phyloP scores from a whole-genome alignment of 2,888 invertebrate species.

The Ligdia adustata region DNA sequence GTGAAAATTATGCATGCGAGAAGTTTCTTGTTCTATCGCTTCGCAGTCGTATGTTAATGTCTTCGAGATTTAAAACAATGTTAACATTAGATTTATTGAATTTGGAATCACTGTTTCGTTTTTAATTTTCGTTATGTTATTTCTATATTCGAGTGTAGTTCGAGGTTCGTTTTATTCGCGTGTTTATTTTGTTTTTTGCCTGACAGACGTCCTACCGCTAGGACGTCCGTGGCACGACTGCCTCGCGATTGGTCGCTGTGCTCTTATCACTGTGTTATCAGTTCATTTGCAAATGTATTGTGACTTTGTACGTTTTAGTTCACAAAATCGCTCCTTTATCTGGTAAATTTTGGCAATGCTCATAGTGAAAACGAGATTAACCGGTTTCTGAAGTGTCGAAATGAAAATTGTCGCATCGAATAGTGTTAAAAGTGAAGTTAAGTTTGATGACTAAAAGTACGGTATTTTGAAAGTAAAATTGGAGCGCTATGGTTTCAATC shows the following conservation, averaged over 20 bases:
- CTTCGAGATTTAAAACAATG: neutral
- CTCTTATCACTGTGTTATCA: conserved; percentile 65
- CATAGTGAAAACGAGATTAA: conserved; percentile 30
- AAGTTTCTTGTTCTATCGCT: conserved; percentile 47
- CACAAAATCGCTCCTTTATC: conserved; percentile 43
- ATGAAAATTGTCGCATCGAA: neutral
- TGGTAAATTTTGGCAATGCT: conserved; percentile 29
- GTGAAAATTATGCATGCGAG: conserved; percentile 67
- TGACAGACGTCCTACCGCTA: conserved; percentile 58
- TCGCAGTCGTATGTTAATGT: neutral
- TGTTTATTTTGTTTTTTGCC: conserved; percentile 35
- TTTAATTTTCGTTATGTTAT: conserved; percentile 44
- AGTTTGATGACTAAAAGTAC: conserved; percentile 1
- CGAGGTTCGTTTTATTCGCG: conserved; percentile 65
- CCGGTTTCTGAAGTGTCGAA: conserved; percentile 21
- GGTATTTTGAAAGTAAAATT: conserved; percentile 1
- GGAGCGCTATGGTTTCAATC: conserved; percentile 11
- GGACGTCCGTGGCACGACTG: conserved; percentile 73
- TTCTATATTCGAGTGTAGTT: conserved; percentile 52
- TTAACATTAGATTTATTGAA: neutral
- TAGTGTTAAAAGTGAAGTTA: neutral
- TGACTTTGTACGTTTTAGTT: conserved; percentile 44
- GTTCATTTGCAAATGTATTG: conserved; percentile 46
- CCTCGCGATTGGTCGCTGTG: conserved; percentile 44
- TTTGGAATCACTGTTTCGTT: conserved; percentile 20